Evolutionary conservation across 2,797 vertebrate species (phyloP), one percentile per base, ranked within the genome.

Genomic region (Iguana delicatissima): DNA sequence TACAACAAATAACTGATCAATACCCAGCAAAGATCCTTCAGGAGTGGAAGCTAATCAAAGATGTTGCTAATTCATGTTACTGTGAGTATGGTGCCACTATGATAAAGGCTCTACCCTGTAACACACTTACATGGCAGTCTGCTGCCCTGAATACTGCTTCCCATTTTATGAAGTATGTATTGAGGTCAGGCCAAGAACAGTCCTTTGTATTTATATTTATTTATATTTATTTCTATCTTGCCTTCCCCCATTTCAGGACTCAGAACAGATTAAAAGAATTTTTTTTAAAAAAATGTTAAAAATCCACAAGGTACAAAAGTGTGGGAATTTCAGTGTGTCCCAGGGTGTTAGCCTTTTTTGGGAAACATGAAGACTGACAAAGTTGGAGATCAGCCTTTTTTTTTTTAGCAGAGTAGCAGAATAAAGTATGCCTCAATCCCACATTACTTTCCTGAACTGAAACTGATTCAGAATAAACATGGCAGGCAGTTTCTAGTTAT

Each of bases 91-190:
- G 32, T 14, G 52, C 10, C 79, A 57, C 29, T 52, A 8, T 22
- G 12, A 8, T 16, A 80, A 46, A 46, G 42, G 2, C 42, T 4
- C 42, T 46, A 22, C n/a, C 32, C 9, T 83, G 57, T 50, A 82
- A 32, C 14, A 77, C 90, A 69, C 52, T 91, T 0, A 93, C 83
- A 77, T 55, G 57, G 38, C 76, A 62, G 42, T 89, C 69, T 6
- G 89, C 20, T 52, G 64, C 83, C 6, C 57, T 42, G 69, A 83
- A 72, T 32, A 10, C 10, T 93, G 26, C 59, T 90, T 88, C 86
- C 50, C 69, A 35, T 83, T 1, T 0, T 91, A 92, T 0, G 3
- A 91, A 93, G 74, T 42, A 79, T 84, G 50, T 88, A 81, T 35
- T 89, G 86, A 86, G 59, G 20, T 16, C 26, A 22, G 64, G 50